Base-by-base conservation (phyloP, 2,113 vertebrate species). In the Gasterosteus aculeatus region DNA sequence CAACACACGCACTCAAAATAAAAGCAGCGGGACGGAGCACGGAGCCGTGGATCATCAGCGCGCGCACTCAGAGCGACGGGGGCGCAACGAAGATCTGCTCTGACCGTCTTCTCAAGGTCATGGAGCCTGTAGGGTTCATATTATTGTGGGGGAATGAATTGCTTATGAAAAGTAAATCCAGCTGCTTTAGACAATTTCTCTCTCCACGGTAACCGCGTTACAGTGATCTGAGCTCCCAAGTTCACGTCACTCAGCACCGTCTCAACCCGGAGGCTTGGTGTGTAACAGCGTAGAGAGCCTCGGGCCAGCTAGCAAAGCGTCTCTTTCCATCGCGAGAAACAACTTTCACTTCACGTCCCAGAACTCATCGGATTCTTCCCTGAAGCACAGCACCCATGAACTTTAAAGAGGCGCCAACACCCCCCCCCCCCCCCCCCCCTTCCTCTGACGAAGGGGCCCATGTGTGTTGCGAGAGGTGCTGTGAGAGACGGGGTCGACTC, bases 31-130 rank as follows among this genome's bases (percentile, higher is more conserved):
- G 53, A 70, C 18, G 14, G 58, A 26, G 22, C 22, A 26, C 22
- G 74, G 75, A 46, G 53, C 29, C 80, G 90, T 86, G 67, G 89
- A 93, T 92, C 87, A 81, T 57, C 75, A 73, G 44, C 68, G 75
- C 47, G 47, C 47, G 10, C n/a, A 10, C 12, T 1, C 56, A 57
- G 59, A 58, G 54, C 29, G 59, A 67, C 57, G 49, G 22, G 16
- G 29, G 29, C 33, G 29, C 1, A 19, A 63, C 53, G 29, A 44
- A 68, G 61, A 69, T 59, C 64, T 12, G 4, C 38, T 62, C 65
- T 19, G 15, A 35, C 38, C n/a, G 65, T 67, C 35, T 59, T 6
- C n/a, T 54, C 14, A 29, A 56, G 9, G 10, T 68, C 63, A 51
- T 39, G 8, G 54, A 22, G 10, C 9, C 39, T 66, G 29, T 42